phyloP scores from a whole-genome alignment of 23 tunicate genomes.

The Oikopleura vanhoeffeni region DNA sequence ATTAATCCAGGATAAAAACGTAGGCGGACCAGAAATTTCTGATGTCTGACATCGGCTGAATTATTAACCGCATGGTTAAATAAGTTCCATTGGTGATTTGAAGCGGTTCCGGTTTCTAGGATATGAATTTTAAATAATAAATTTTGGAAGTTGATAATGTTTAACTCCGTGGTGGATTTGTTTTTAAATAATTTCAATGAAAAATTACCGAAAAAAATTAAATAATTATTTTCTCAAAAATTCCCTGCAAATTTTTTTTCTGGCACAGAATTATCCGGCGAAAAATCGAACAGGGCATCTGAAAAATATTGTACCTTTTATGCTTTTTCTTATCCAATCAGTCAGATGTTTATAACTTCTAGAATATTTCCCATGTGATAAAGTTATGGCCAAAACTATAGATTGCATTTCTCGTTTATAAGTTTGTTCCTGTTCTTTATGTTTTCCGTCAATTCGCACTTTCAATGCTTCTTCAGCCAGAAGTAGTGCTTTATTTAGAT shows the following conservation, averaged over 20 bases:
- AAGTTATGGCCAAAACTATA: background rate
- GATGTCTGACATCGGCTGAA: background rate
- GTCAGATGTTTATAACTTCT: background rate
- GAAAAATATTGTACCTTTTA: slow-evolving; percentile 5
- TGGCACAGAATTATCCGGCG: too few species aligned
- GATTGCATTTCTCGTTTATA: slow-evolving; percentile 8
- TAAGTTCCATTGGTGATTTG: background rate
- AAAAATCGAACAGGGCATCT: too few species aligned
- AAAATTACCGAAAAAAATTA: too few species aligned
- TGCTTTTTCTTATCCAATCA: background rate
- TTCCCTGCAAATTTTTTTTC: too few species aligned
- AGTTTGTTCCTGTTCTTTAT: background rate
- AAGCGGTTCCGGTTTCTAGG: background rate
- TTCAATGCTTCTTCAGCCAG: background rate
- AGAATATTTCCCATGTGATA: background rate
- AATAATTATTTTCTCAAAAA: background rate
- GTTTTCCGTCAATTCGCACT: background rate
- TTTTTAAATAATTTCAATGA: too few species aligned
- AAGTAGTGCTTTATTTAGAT: background rate
- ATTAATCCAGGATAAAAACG: background rate
- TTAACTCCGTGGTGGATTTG: too few species aligned
- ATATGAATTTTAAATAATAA: too few species aligned
- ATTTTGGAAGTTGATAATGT: too few species aligned
- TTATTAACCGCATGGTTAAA: background rate
- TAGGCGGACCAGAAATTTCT: background rate